A percentile compares a stretch with the other conserved stretches of the same genome.
These are phyloP conservation scores for Musca domestica DNA, from an alignment of 1,140 invertebrate genomes.

Conservation along the genomic window DNA sequence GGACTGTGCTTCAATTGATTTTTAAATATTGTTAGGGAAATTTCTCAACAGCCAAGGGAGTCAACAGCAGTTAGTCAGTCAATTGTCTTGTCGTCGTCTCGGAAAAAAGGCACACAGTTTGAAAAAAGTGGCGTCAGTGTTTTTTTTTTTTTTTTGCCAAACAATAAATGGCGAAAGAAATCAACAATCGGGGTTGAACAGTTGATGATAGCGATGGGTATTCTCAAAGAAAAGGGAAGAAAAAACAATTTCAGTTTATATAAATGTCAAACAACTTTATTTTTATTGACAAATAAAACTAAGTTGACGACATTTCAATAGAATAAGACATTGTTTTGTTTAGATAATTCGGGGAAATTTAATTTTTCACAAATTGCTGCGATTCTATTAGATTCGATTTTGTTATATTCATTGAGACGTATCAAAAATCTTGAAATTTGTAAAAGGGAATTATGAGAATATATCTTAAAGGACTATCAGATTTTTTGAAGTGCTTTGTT, in stretches of 20 bases:
- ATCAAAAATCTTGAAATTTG: too few relatives aligned
- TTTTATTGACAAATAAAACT: constrained; percentile 9
- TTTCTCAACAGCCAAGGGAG: background rate
- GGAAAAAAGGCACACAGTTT: background rate
- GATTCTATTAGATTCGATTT: too few relatives aligned
- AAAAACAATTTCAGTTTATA: background rate
- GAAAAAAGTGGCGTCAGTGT: constrained; percentile 5
- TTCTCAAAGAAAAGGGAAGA: background rate
- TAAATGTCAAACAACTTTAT: constrained; percentile 17
- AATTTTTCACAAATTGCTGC: too few relatives aligned
- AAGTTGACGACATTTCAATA: constrained; percentile 1
- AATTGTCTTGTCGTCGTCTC: background rate
- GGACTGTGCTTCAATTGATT: too few relatives aligned
- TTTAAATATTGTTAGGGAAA: background rate
- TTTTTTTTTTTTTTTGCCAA: too few relatives aligned
- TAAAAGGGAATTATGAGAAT: too few relatives aligned
- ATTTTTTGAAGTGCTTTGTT: too few relatives aligned
- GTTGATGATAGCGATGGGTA: background rate
- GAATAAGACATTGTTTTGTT: background rate
- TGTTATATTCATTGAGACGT: too few relatives aligned
- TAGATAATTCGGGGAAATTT: too few relatives aligned
- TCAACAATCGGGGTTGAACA: background rate
- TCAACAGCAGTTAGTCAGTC: background rate
- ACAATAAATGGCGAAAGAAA: too few relatives aligned
- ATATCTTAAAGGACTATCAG: too few relatives aligned